phyloP scores from a whole-genome alignment of 2,797 vertebrate genomes.

The Rhinichthys osculus region DNA sequence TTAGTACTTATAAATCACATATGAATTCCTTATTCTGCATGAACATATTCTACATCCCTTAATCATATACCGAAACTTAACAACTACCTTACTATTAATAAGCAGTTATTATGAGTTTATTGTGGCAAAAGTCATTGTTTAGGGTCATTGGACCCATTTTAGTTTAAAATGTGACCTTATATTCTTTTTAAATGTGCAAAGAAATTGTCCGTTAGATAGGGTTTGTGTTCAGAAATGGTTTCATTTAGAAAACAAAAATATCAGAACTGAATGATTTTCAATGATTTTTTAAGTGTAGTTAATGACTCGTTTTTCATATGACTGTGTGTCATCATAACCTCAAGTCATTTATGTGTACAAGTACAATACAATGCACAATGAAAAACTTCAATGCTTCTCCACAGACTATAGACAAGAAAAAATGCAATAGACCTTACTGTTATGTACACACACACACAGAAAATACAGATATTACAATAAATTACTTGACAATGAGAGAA shows the following conservation, averaged over 20 bases:
- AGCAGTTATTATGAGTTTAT: too few species aligned
- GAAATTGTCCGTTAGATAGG: background rate
- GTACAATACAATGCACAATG: background rate
- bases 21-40: too few species aligned
- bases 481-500: background rate
- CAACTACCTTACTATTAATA: too few species aligned
- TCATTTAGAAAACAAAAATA: background rate
- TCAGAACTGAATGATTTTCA: background rate
- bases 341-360: background rate
- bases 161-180: too few species aligned
- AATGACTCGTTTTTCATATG: background rate
- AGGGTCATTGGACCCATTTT: too few species aligned
- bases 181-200: too few species aligned
- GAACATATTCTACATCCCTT: too few species aligned
- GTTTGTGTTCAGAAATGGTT: background rate
- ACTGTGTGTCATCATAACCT: background rate
- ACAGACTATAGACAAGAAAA: background rate
- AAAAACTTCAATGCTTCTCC: background rate
- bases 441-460: background rate
- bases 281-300: background rate
- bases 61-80: too few species aligned
- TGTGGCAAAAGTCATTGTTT: too few species aligned
- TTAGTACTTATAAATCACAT: too few species aligned
- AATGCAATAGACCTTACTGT: background rate
- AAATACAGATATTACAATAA: background rate